A percentile compares a stretch with the other conserved stretches of the same genome.
Evolutionary conservation across 2,888 invertebrate species (phyloP).

Genomic region (Malthinus seriepunctatus): DNA sequence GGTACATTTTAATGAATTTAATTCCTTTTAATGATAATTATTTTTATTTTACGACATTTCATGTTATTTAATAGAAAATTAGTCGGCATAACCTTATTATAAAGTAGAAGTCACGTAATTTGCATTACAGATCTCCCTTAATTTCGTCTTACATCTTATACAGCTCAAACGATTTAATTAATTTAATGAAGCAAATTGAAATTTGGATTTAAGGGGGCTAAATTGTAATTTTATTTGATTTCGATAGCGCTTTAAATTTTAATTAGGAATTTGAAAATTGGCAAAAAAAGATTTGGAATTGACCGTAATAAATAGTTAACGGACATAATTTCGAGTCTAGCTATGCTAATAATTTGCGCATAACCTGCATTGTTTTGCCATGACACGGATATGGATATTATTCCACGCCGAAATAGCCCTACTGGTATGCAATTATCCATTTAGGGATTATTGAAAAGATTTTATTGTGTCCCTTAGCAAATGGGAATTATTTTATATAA

Average conservation of each 20-base stretch:
- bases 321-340: neutral
- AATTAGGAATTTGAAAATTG: neutral
- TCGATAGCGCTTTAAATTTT: neutral
- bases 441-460: slow-evolving; percentile 14
- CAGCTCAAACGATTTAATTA: too few relatives aligned
- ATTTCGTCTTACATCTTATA: too few relatives aligned
- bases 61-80: too few relatives aligned
- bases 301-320: neutral
- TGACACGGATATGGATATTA: slow-evolving; percentile 9
- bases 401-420: slow-evolving; percentile 6
- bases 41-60: too few relatives aligned
- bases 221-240: neutral
- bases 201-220: neutral
- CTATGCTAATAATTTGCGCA: slow-evolving; percentile 13
- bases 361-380: slow-evolving; percentile 6
- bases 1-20: too few relatives aligned
- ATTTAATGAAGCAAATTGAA: too few relatives aligned
- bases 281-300: too few relatives aligned
- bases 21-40: too few relatives aligned
- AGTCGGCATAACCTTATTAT: too few relatives aligned
- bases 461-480: slow-evolving; percentile 4
- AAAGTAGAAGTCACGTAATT: too few relatives aligned
- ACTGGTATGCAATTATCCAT: slow-evolving; percentile 10
- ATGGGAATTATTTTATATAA: slow-evolving; percentile 1
- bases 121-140: too few relatives aligned